A percentile compares a stretch with the other conserved stretches of the same genome.
These are phyloP conservation scores for Alexandromys fortis DNA, from an alignment of 2,113 vertebrate genomes.

Conservation along the genomic window DNA sequence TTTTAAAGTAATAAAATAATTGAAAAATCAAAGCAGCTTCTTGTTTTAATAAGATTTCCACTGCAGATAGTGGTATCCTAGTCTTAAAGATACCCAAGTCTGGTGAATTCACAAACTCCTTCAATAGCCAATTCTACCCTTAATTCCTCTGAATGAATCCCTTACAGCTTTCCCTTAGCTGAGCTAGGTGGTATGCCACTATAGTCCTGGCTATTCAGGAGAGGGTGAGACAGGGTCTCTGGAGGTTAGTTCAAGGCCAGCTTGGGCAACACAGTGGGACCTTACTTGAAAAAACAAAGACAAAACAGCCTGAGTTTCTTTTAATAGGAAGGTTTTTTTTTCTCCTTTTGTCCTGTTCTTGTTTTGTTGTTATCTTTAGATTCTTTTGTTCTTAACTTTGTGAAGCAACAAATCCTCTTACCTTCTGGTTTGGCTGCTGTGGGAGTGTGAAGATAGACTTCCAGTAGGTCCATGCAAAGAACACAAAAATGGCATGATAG, in stretches of 20 bases:
- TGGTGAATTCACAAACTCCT: constrained; percentile 12
- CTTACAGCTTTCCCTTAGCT: not conserved
- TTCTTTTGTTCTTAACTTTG: constrained; percentile 34
- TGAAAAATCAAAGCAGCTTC: not conserved
- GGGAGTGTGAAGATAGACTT: constrained; percentile 97
- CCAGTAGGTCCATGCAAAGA: constrained; percentile 99
- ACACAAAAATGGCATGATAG: constrained; percentile 96
- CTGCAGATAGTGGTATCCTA: not conserved
- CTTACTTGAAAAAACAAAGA: not conserved
- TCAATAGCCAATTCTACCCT: not conserved
- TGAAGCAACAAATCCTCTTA: constrained; percentile 81
- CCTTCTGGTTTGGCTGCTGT: constrained; percentile 95
- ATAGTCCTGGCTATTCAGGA: not conserved
- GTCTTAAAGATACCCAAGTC: constrained; percentile 30
- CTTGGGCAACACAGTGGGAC: not conserved
- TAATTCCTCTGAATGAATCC: not conserved
- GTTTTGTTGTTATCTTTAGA: not conserved
- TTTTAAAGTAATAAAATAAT: too few relatives aligned
- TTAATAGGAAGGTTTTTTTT: constrained; percentile 12
- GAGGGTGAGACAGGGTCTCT: not conserved
- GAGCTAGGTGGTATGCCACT: not conserved
- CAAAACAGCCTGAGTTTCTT: not conserved
- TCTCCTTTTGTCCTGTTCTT: not conserved
- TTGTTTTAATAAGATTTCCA: constrained; percentile 44
- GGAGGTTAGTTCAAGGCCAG: not conserved